Evolutionary conservation across 64 coral and sea anemone species (phyloP), one percentile per base, ranked within the genome.

Genomic region (Montipora efflorescens): DNA sequence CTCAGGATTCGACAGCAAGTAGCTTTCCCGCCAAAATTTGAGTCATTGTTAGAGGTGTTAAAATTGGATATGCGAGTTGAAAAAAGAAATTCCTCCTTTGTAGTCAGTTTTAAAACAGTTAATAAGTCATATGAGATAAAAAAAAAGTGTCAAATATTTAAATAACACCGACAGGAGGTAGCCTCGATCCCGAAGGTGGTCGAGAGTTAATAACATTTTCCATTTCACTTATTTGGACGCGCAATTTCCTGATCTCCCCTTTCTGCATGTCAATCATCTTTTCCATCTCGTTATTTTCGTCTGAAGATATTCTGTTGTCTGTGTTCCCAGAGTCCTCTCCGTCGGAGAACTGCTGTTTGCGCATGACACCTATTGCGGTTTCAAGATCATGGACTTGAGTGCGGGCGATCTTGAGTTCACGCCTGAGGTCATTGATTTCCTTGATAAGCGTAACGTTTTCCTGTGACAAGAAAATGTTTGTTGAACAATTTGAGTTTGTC

Each of bases 401-500:
- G 8, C 98, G 82, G 7, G 98, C 95, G 67, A 99, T 99, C 44
- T 99, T 99, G 7, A 99, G 92, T 70, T 99, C 98, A 15, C 98
- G 92, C n/a, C 98, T 67, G 12, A 99, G 64, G 75, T 99, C 98
- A 25, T 99, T 99, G 75, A 99, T 99, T 78, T 99, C 98, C 72
- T 99, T 99, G 50, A 99, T 99, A 44, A 99, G 95, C 11, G 98
- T 96, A 9, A 99, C 98, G 75, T 99, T 99, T 90, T 99, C 98
- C 98, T 99, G 4, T 28, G 75, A 88, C 23, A 1, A 68, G 48
- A 10, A 91, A 3, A n/a, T 15, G 21, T 9, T 7, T 21, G 4
- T n/a, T 21, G 20, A 67, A 14, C 36, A 36, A 67, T 67, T 67
- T 67, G 12, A 67, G 16, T 67, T 15, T 14, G 36, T 36, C 36